Base-by-base conservation (phyloP, 2,888 invertebrate species). In the Ochropleura leucogaster region DNA sequence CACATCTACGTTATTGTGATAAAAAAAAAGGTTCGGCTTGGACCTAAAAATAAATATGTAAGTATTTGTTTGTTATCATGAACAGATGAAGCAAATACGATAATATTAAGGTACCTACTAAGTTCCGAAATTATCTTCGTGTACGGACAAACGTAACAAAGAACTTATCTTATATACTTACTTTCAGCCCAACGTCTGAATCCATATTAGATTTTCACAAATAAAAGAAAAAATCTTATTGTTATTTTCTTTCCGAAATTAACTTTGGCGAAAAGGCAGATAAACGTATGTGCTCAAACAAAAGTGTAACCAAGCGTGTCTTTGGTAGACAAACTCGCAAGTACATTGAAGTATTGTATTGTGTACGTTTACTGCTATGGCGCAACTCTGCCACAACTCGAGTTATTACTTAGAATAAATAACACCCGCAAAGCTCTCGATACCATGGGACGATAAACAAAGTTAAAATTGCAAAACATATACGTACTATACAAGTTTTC, bases 381-480 rank as follows among this genome's bases (percentile, higher is more conserved):
- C 78, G 68, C 68, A 83, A 84, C 78, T 84, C 80, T 77, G 55
- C 73, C 79, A 64, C 80, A 87, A 80, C 73, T 87, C 71, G 69
- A 84, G 73, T 82, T 85, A 85, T 86, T 82, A 84, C 82, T 51
- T 66, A 68, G 70, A 79, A 83, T 82, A 83, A 84, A 84, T 69
- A 83, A 76, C 66, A 69, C 72, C 46, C 74, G 75, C 73, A 79
- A 74, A 84, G 79, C 74, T 78, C 76, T 77, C 72, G 65, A 74
- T 82, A 77, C 67, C 66, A 72, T 69, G 72, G 65, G 71, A 75
- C 71, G 72, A 70, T 75, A 64, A 68, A 69, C 70, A 79, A 85
- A 79, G 60, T 79, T 63, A 72, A 71, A 70, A 77, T 77, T 74
- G 79, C 75, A 73, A 42, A 72, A 20, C 3, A 40, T 55, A 57